These are phyloP conservation scores for Petromus typicus DNA, from an alignment of 2,113 vertebrate species.

Conservation along the genomic window DNA sequence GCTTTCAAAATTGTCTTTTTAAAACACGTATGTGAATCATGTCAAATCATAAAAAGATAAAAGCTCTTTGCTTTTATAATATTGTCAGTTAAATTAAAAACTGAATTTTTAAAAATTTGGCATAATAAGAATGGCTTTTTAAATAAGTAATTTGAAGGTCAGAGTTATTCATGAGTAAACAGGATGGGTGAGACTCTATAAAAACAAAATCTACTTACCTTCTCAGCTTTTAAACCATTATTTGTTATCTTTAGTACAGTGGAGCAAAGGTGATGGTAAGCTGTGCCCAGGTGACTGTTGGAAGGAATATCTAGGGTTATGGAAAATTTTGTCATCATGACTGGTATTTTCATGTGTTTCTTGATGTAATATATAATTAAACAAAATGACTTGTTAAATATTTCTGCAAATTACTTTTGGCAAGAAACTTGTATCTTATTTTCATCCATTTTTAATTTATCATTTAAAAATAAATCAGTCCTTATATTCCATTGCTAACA, in stretches of 20 bases:
- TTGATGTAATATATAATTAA: slow-evolving; percentile 32
- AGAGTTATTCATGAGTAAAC: neutral
- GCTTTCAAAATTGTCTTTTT: neutral
- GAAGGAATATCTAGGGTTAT: neutral
- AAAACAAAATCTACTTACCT: neutral
- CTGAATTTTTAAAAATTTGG: neutral
- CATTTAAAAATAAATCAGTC: slow-evolving; percentile 43
- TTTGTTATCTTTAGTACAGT: neutral
- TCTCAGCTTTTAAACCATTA: neutral
- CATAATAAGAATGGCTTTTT: neutral
- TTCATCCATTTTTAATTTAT: slow-evolving; percentile 42
- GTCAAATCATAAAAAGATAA: neutral
- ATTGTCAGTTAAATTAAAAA: neutral
- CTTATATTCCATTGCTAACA: slow-evolving; percentile 38
- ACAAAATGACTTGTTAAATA: slow-evolving; percentile 46
- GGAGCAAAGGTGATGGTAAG: fast-evolving
- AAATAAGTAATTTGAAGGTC: neutral
- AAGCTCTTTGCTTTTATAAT: neutral
- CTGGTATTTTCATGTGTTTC: neutral
- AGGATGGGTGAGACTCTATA: neutral
- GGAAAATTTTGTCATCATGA: neutral
- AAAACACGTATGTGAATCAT: neutral
- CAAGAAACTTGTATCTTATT: neutral
- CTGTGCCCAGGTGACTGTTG: neutral
- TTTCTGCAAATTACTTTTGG: slow-evolving; percentile 23